phyloP scores from a whole-genome alignment of 2,113 vertebrate species.

The Epinephelus fuscoguttatus region DNA sequence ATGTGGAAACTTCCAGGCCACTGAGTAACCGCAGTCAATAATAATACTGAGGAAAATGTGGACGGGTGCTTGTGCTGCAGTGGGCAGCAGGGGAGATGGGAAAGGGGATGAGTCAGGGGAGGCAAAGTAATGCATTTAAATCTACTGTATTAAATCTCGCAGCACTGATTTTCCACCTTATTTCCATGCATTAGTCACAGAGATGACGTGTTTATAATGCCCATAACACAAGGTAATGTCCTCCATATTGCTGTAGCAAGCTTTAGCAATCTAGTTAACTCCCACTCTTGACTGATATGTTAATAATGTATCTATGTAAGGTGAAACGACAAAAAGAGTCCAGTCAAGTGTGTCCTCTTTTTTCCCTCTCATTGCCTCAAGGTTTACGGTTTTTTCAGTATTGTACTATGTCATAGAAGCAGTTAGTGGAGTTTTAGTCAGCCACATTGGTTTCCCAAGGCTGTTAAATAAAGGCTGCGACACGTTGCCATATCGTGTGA shows the following conservation, averaged over 20 bases:
- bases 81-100: not conserved
- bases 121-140: constrained; percentile 40
- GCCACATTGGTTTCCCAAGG: too few relatives aligned
- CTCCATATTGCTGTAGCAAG: not conserved
- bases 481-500: too few relatives aligned
- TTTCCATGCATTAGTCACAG: constrained; percentile 42
- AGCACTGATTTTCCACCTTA: constrained; percentile 14
- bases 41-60: constrained; percentile 20
- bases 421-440: too few relatives aligned
- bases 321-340: too few relatives aligned
- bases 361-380: too few relatives aligned
- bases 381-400: too few relatives aligned
- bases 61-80: not conserved
- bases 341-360: too few relatives aligned
- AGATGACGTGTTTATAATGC: not conserved
- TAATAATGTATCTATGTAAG: not conserved
- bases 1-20: constrained; percentile 32
- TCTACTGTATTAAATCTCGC: constrained; percentile 33
- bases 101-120: constrained; percentile 12
- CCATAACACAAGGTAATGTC: not conserved
- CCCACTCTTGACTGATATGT: not conserved
- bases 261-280: constrained; percentile 12
- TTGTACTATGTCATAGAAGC: too few relatives aligned
- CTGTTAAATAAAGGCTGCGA: too few relatives aligned
- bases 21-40: constrained; percentile 32